phyloP scores from a whole-genome alignment of 2,113 vertebrate species.

The Planiliza haematocheilus region DNA sequence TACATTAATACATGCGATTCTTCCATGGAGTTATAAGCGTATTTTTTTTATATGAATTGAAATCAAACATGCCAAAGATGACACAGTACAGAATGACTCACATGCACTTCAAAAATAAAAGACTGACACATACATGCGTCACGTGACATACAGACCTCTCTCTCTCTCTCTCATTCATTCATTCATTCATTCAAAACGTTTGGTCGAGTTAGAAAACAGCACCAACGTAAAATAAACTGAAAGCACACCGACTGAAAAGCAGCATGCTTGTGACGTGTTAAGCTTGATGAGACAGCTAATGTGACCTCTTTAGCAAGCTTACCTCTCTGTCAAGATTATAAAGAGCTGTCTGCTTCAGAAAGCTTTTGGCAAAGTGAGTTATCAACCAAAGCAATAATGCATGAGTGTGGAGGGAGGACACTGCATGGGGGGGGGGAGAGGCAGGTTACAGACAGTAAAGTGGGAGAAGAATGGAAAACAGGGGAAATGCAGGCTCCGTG shows the following conservation, averaged over 20 bases:
- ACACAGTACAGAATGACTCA: constrained; percentile 9
- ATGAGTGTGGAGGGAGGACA: constrained; percentile 59
- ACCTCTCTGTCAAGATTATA: constrained; percentile 67
- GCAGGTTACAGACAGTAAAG: constrained; percentile 19
- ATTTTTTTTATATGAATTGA: too few species aligned
- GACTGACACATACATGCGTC: constrained; percentile 10
- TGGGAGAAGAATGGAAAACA: constrained; percentile 39
- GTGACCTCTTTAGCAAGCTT: constrained; percentile 60
- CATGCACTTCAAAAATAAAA: constrained; percentile 31
- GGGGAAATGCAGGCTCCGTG: constrained; percentile 9
- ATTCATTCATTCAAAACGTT: constrained; percentile 61
- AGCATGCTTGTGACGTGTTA: constrained; percentile 54
- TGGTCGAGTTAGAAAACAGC: constrained; percentile 50
- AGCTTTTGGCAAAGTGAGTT: constrained; percentile 61
- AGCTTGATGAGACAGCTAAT: constrained; percentile 34
- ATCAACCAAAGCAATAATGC: constrained; percentile 73
- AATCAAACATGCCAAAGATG: constrained; percentile 15
- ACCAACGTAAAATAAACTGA: constrained; percentile 12
- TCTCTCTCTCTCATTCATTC: constrained; percentile 13
- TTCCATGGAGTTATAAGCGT: too few species aligned
- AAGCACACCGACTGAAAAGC: constrained; percentile 8
- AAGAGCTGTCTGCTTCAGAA: constrained; percentile 72
- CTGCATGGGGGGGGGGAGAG: constrained; percentile 15
- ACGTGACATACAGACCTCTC: background rate
- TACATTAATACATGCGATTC: too few species aligned